Evolutionary conservation across 2,113 vertebrate species (phyloP).

Genomic region (Pimephales promelas): DNA sequence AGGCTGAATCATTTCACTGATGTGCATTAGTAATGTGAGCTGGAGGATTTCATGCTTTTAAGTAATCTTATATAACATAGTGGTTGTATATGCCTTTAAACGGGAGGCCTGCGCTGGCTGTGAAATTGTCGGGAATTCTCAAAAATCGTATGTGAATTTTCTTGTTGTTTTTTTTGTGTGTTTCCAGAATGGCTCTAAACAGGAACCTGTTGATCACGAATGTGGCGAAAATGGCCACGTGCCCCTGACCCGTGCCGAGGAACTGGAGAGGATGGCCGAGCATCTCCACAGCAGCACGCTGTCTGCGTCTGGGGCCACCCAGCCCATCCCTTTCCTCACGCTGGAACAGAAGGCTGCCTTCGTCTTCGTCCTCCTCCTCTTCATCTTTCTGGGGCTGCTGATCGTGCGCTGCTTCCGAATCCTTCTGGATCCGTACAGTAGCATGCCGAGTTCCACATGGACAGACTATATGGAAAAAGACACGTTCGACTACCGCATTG

Average conservation of each 20-base stretch:
- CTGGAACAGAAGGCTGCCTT: slow-evolving; percentile 84
- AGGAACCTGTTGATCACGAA: slow-evolving; percentile 51
- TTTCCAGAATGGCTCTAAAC: slow-evolving; percentile 48
- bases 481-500: slow-evolving; percentile 82
- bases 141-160: neutral
- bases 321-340: slow-evolving; percentile 76
- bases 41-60: neutral
- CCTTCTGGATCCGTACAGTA: slow-evolving; percentile 84
- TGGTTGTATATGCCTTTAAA: neutral
- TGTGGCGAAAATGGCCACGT: slow-evolving; percentile 26
- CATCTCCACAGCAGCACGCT: slow-evolving; percentile 79
- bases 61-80: slow-evolving; percentile 18
- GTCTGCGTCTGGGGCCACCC: slow-evolving; percentile 76
- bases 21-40: neutral
- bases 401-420: slow-evolving; percentile 85
- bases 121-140: neutral
- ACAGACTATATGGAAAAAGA: slow-evolving; percentile 86
- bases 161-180: neutral
- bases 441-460: slow-evolving; percentile 85
- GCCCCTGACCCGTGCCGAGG: slow-evolving; percentile 49
- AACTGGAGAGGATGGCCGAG: slow-evolving; percentile 73
- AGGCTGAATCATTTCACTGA: neutral
- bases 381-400: slow-evolving; percentile 83
- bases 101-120: neutral
- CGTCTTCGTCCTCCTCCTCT: slow-evolving; percentile 82